These are phyloP conservation scores for Austrofundulus limnaeus DNA, from an alignment of 2,113 vertebrate species.

Conservation along the genomic window DNA sequence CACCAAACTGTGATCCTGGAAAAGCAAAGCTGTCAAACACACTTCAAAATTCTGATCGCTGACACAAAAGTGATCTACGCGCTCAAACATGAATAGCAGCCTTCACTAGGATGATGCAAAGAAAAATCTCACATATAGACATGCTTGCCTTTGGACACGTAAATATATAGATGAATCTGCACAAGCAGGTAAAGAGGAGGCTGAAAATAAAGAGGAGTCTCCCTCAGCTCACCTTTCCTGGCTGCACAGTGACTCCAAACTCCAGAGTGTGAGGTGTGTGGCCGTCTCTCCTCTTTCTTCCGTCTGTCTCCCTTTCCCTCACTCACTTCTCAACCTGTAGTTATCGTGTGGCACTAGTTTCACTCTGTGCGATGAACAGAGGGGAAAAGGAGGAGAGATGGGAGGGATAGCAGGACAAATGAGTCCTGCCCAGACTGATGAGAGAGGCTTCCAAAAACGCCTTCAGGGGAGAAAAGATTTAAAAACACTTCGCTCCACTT, in stretches of 20 bases:
- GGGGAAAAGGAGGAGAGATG: conserved; percentile 48
- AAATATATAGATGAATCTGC: conserved; percentile 11
- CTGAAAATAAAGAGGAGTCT: conserved; percentile 28
- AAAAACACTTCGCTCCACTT: conserved; percentile 38
- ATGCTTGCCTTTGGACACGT: conserved; percentile 32
- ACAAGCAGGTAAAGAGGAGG: conserved; percentile 32
- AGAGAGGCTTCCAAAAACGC: conserved; percentile 62
- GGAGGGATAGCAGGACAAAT: conserved; percentile 62
- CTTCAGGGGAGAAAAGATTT: conserved; percentile 61
- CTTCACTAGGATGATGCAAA: conserved; percentile 41
- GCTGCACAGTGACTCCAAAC: conserved; percentile 70
- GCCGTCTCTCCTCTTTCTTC: conserved; percentile 62
- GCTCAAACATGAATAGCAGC: conserved; percentile 50
- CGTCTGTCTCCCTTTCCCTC: conserved; percentile 57
- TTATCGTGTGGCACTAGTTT: conserved; percentile 73
- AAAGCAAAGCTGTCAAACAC: conserved; percentile 59
- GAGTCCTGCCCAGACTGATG: conserved; percentile 75
- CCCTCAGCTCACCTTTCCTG: conserved; percentile 70
- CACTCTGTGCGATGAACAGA: conserved; percentile 61
- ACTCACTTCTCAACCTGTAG: conserved; percentile 75
- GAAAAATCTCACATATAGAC: conserved; percentile 34
- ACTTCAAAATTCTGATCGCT: conserved; percentile 47
- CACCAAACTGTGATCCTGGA: conserved; percentile 53
- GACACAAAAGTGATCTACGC: conserved; percentile 33
- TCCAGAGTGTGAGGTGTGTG: conserved; percentile 63